Evolutionary conservation across 1,140 invertebrate species (phyloP).

Genomic region (Zeugodacus cucurbitae): DNA sequence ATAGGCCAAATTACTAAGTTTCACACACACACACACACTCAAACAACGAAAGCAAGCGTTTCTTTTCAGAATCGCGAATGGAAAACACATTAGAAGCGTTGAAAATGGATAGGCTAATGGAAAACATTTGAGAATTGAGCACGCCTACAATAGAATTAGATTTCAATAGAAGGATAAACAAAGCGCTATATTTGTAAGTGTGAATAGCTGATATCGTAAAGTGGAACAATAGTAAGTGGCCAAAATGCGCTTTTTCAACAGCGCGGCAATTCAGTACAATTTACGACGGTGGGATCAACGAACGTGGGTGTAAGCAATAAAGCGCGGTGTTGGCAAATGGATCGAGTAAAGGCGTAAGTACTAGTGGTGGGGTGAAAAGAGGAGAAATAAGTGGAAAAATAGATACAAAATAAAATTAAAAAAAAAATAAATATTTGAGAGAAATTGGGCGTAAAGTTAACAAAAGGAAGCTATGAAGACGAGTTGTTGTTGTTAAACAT

Average conservation of each 20-base stretch:
- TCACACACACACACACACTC: neutral
- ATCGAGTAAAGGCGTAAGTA: slow-evolving; percentile 35
- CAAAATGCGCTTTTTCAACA: neutral
- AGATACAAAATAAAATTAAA: neutral
- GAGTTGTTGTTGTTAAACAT: neutral
- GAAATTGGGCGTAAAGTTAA: neutral
- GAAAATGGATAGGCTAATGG: slow-evolving; percentile 14
- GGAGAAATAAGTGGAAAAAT: neutral
- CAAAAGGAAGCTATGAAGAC: neutral
- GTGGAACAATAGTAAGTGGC: slow-evolving; percentile 1
- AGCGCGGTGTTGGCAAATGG: neutral
- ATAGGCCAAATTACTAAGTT: neutral
- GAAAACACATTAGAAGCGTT: slow-evolving; percentile 18
- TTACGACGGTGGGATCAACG: slow-evolving; percentile 17
- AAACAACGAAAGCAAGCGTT: neutral
- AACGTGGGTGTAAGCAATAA: neutral
- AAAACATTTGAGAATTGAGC: neutral
- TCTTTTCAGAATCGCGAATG: neutral
- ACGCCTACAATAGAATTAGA: slow-evolving; percentile 22
- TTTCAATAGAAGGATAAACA: slow-evolving; percentile 10
- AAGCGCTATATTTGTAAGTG: neutral
- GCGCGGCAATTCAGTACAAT: slow-evolving; percentile 13
- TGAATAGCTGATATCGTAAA: neutral
- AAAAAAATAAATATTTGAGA: neutral
- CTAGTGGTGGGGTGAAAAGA: neutral